phyloP scores from a whole-genome alignment of 2,113 vertebrate species.

The Ammospiza caudacuta region DNA sequence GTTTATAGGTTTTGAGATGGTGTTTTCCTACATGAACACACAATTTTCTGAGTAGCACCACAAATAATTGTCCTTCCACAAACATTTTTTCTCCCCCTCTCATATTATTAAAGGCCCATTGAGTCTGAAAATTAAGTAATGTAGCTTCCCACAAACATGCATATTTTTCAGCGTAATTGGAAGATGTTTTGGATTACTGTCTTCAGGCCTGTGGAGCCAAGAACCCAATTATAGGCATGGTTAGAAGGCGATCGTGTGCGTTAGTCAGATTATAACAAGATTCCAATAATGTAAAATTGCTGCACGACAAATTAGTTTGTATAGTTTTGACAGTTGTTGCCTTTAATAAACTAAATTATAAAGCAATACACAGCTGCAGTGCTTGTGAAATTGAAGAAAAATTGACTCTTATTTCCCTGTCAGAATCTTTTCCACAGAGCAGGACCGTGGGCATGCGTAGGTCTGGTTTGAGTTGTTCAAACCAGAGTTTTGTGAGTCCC shows the following conservation, averaged over 20 bases:
- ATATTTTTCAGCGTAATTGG: not conserved
- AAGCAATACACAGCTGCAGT: not conserved
- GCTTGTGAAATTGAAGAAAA: not conserved
- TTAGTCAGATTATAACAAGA: conserved; percentile 41
- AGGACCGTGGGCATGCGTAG: rapidly evolving
- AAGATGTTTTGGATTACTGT: conserved; percentile 11
- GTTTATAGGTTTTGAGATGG: not conserved
- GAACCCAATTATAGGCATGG: conserved; percentile 31
- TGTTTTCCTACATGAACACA: not conserved
- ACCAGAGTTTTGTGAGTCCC: not conserved
- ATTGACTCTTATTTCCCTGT: not conserved
- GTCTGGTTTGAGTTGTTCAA: not conserved
- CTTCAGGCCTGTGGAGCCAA: not conserved
- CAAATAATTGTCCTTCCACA: not conserved
- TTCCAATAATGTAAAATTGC: conserved; percentile 24
- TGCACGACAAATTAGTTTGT: conserved; percentile 18
- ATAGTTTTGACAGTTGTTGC: conserved; percentile 45
- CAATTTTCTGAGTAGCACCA: not conserved
- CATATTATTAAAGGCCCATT: not conserved
- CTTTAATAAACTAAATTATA: conserved; percentile 44
- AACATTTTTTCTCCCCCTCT: not conserved
- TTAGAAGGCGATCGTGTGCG: not conserved
- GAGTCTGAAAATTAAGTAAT: conserved; percentile 8
- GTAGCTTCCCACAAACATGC: not conserved
- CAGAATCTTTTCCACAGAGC: not conserved